Conservation (phyloP, 2,113 vertebrate genomes). For the Porphyrio hochstetteri region DNA sequence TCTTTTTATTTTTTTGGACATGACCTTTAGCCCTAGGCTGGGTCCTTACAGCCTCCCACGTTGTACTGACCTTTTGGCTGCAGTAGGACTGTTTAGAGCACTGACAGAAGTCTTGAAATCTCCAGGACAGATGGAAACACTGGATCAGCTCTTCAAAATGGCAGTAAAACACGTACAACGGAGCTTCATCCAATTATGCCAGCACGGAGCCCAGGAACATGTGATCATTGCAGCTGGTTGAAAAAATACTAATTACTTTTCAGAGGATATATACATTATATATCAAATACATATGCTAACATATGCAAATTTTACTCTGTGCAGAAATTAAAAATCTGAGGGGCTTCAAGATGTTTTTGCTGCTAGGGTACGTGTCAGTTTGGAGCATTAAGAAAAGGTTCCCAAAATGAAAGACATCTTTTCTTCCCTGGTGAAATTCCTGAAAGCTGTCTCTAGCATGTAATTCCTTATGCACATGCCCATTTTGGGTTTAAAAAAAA, state of each 20-base stretch:
- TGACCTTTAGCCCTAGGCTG: neutral
- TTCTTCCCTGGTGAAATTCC: neutral
- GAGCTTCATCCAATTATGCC: slow-evolving; percentile 53
- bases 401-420: neutral
- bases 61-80: neutral
- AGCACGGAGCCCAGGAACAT: slow-evolving; percentile 13
- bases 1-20: neutral
- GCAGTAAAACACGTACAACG: slow-evolving; percentile 17
- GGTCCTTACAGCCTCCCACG: neutral
- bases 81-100: neutral
- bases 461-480: neutral
- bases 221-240: slow-evolving; percentile 18
- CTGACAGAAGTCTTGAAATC: slow-evolving; percentile 7
- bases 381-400: neutral
- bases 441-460: neutral
- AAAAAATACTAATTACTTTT: slow-evolving; percentile 64
- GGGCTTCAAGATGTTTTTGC: neutral
- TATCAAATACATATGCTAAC: slow-evolving; percentile 32
- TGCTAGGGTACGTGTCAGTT: neutral
- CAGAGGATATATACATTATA: slow-evolving; percentile 21
- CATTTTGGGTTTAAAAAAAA: neutral
- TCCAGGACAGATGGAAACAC: slow-evolving; percentile 2
- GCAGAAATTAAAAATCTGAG: neutral
- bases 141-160: neutral
- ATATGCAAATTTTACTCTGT: slow-evolving; percentile 20